Conservation (phyloP, 2,888 invertebrate species). For the Oscheius myriophilus region DNA sequence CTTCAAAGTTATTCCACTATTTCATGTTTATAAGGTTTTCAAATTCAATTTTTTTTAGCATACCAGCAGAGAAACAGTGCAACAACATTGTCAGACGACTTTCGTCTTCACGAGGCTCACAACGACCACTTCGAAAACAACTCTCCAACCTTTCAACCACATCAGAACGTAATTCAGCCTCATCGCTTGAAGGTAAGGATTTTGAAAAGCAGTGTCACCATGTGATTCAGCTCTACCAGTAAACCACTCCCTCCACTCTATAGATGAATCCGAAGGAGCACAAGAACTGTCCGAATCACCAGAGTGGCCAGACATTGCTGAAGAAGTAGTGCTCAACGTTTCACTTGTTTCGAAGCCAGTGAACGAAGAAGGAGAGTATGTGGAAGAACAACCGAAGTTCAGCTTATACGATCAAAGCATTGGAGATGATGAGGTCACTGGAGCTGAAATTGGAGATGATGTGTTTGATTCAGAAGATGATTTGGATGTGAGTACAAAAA, state of each 20-base stretch:
- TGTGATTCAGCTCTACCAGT: background rate
- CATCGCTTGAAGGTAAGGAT: conserved; percentile 23
- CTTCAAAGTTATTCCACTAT: too few species aligned
- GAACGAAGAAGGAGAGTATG: conserved; percentile 37
- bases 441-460: conserved; percentile 22
- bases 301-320: background rate
- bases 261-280: conserved; percentile 6
- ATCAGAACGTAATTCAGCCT: conserved; percentile 5
- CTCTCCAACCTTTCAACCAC: conserved; percentile 2
- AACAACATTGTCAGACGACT: background rate
- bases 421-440: conserved; percentile 17
- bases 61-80: conserved; percentile 14
- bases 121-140: background rate
- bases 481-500: conserved; percentile 1
- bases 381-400: conserved; percentile 4
- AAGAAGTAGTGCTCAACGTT: conserved; percentile 36
- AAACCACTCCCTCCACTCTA: conserved; percentile 20
- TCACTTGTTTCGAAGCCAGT: conserved; percentile 37
- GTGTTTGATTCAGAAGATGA: conserved; percentile 31
- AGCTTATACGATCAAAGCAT: background rate
- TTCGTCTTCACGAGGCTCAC: background rate
- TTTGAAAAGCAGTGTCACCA: too few species aligned
- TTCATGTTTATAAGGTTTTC: too few species aligned
- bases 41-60: background rate
- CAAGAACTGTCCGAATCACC: conserved; percentile 3